phyloP scores from a whole-genome alignment of 2,888 invertebrate genomes.

The Saturnia pavonia region DNA sequence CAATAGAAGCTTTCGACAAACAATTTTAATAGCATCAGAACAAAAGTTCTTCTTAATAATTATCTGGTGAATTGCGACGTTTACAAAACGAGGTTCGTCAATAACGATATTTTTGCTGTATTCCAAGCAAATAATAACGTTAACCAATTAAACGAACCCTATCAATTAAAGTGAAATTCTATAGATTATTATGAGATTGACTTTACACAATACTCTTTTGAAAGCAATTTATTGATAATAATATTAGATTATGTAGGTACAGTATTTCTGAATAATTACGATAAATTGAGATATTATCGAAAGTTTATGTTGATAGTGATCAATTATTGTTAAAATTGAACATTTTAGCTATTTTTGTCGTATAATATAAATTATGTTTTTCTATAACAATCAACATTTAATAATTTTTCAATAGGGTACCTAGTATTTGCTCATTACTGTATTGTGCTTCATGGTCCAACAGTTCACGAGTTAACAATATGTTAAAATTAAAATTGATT shows the following conservation, averaged over 20 bases:
- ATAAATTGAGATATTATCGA: background rate
- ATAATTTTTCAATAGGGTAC: too few relatives aligned
- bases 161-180: background rate
- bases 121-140: slow-evolving; percentile 16
- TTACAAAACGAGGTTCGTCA: slow-evolving; percentile 25
- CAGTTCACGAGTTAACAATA: too few relatives aligned
- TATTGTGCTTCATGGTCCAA: too few relatives aligned
- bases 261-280: background rate
- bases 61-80: slow-evolving; percentile 24
- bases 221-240: background rate
- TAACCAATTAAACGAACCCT: slow-evolving; percentile 6
- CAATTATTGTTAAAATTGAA: background rate
- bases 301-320: background rate
- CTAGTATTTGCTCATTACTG: too few relatives aligned
- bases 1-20: slow-evolving; percentile 32
- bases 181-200: background rate
- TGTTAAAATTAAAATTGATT: too few relatives aligned
- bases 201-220: background rate
- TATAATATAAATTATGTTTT: background rate
- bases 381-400: background rate
- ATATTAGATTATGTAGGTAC: too few relatives aligned
- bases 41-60: slow-evolving; percentile 30
- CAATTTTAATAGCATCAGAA: slow-evolving; percentile 29
- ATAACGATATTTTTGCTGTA: slow-evolving; percentile 28
- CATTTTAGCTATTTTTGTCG: background rate